phyloP scores from a whole-genome alignment of 2,797 vertebrate species.

The Chiloscyllium punctatum region DNA sequence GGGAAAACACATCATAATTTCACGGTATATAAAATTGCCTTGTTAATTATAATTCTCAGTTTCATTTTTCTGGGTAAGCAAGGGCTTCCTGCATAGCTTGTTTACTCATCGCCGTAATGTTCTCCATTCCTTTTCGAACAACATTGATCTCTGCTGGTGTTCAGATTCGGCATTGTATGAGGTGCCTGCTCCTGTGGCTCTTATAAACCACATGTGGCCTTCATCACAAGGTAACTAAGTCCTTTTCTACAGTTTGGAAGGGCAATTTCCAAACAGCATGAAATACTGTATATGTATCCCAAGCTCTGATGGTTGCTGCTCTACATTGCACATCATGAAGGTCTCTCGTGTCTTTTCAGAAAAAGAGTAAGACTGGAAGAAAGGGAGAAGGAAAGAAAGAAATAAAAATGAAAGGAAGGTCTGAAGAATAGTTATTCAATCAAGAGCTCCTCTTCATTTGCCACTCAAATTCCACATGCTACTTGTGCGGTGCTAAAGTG shows the following conservation, averaged over 20 bases:
- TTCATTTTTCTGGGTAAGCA: not conserved
- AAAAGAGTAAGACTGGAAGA: too few relatives aligned
- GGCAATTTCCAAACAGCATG: not conserved
- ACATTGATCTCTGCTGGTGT: not conserved
- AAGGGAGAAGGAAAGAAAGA: too few relatives aligned
- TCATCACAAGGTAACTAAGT: not conserved
- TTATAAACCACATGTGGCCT: not conserved
- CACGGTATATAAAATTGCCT: not conserved
- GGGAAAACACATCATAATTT: not conserved
- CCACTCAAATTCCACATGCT: not conserved
- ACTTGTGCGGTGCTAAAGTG: not conserved
- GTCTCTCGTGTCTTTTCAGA: not conserved
- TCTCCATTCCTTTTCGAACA: not conserved
- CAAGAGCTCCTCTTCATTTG: not conserved
- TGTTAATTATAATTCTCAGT: not conserved
- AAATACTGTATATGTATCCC: not conserved
- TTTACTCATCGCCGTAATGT: not conserved
- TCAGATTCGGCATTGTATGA: not conserved
- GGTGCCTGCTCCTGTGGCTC: not conserved
- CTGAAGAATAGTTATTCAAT: not conserved
- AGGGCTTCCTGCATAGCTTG: not conserved
- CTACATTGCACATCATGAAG: not conserved
- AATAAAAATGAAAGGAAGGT: not conserved
- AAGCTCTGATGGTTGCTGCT: not conserved
- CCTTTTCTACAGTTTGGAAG: not conserved